Base-by-base conservation (phyloP, 2,113 vertebrate genomes). In the Amphiprion percula region DNA sequence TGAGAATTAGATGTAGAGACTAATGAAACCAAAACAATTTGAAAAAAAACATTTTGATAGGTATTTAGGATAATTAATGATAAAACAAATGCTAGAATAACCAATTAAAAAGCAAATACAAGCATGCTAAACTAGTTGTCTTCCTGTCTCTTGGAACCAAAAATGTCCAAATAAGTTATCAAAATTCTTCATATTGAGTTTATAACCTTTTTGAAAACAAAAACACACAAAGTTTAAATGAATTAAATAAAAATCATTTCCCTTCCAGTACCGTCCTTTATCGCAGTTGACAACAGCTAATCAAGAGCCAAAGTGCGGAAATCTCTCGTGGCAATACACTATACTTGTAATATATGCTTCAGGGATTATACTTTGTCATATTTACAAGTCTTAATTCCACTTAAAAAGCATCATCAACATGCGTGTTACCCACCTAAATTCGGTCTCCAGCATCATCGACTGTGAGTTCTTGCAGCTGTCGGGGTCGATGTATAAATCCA, bases 391-490 rank as follows among this genome's bases (percentile, higher is more conserved):
- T 41, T 59, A 69, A 73, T n/a, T 72, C 37, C 14, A 62, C 41
- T 21, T 58, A n/a, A 47, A 53, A 85, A 68, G 14, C 54, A n/a
- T 59, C 33, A 54, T 70, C 44, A n/a, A n/a, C n/a, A 28, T 5
- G 9, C 30, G 47, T 44, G n/a, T 74, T 46, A 56, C 56, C 33
- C 58, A n/a, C 56, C 52, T 17, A 59, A 70, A 79, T 68, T 52
- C 68, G n/a, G 62, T 28, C 28, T 69, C 17, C 9, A 62, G 53
- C 59, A 59, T 78, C 56, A 80, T 77, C 69, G 55, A 0, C 61
- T 71, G 11, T 49, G 61, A 88, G 74, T 74, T 71, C 80, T 67
- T 62, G 70, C 78, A 87, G 86, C 84, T 88, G 82, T 83, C 70
- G 0, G 21, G 17, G 14, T 54, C 54, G 39, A 60, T 24, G 17